These are phyloP conservation scores for Sarcophilus harrisii DNA, from an alignment of 2,797 vertebrate species.

Conservation along the genomic window DNA sequence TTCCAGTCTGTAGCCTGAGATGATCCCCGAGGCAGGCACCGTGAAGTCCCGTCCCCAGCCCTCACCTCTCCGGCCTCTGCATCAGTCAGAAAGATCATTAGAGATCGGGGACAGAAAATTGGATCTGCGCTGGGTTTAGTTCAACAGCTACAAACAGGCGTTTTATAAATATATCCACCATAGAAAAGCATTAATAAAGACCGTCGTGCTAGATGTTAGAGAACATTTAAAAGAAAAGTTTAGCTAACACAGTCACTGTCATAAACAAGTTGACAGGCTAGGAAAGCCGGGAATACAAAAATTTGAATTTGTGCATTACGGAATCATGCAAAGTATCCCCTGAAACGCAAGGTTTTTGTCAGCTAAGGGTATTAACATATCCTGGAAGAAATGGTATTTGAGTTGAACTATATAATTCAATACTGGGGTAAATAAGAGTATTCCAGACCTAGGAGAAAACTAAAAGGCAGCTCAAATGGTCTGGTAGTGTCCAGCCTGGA, in stretches of 20 bases:
- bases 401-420: too few species aligned
- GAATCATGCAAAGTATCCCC: too few species aligned
- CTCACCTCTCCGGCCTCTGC: background rate
- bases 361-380: too few species aligned
- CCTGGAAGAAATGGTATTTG: too few species aligned
- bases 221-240: background rate
- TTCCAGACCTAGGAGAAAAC: too few species aligned
- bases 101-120: background rate
- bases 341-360: too few species aligned
- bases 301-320: too few species aligned
- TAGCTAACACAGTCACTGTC: background rate
- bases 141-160: background rate
- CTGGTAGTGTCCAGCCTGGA: too few species aligned
- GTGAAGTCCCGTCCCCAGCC: rapidly evolving
- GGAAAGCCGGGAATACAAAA: too few species aligned
- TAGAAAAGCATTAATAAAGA: background rate
- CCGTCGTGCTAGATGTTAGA: background rate
- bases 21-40: background rate
- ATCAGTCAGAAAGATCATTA: too few species aligned
- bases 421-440: too few species aligned
- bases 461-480: too few species aligned
- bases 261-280: background rate
- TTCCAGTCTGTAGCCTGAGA: background rate
- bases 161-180: background rate
- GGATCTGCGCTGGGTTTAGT: background rate